phyloP scores from a whole-genome alignment of 1,140 invertebrate species.

The Acromyrmex charruanus region DNA sequence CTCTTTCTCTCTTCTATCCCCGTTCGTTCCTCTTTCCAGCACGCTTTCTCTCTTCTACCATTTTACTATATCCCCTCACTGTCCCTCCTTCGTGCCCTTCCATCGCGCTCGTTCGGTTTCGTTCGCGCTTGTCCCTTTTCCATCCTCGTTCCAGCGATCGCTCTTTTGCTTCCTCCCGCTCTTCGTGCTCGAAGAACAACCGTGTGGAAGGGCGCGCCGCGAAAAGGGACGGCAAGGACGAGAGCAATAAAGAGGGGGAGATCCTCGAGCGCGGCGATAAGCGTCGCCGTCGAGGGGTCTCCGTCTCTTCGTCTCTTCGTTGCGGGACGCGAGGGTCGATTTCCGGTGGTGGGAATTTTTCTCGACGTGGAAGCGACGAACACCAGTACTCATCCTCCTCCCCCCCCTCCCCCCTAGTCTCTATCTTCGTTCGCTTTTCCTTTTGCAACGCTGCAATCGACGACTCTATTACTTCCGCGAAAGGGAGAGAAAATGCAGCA shows the following conservation, averaged over 20 bases:
- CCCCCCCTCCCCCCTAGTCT: conserved; percentile 35
- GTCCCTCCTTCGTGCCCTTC: conserved; percentile 25
- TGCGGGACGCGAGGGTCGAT: conserved; percentile 73
- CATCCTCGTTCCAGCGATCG: conserved; percentile 54
- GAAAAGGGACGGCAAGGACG: conserved; percentile 42
- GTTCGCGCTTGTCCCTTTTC: conserved; percentile 62
- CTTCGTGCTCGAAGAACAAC: conserved; percentile 61
- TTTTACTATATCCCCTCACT: conserved; percentile 38
- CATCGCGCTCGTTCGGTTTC: conserved; percentile 26
- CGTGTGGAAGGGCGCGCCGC: conserved; percentile 42
- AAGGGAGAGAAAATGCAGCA: conserved; percentile 63
- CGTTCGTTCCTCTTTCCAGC: conserved; percentile 44
- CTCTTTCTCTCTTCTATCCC: conserved; percentile 64
- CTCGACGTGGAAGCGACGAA: conserved; percentile 50
- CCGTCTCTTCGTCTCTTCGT: conserved; percentile 65
- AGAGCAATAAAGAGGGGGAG: conserved; percentile 69
- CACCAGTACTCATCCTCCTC: conserved; percentile 37
- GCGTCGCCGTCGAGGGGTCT: conserved; percentile 71
- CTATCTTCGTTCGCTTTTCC: conserved; percentile 72
- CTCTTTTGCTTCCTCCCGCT: conserved; percentile 60
- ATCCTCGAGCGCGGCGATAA: conserved; percentile 72
- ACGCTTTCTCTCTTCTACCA: conserved; percentile 56
- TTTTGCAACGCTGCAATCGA: conserved; percentile 75
- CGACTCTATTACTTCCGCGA: conserved; percentile 76
- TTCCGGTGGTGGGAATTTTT: conserved; percentile 78